Conservation (phyloP, 1,140 invertebrate species). For the Lepidotrigona ventralis region DNA sequence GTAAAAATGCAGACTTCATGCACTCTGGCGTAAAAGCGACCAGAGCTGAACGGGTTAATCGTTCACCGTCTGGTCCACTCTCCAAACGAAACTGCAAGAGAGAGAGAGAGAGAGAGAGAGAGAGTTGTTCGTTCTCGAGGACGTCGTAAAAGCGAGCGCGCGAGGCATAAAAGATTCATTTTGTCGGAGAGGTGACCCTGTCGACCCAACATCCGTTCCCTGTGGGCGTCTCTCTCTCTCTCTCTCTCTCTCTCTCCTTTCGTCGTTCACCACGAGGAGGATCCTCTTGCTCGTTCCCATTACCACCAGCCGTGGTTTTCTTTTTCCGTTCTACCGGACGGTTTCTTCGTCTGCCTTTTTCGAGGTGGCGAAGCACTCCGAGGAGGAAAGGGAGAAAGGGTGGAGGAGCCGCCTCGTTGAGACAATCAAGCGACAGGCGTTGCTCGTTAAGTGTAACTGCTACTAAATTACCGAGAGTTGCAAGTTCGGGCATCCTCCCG, state of each 20-base stretch:
- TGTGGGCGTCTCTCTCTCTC: conserved; percentile 53
- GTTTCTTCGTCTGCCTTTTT: conserved; percentile 19
- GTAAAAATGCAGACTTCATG: background rate
- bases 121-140: conserved; percentile 25
- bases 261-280: background rate
- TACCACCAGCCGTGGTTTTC: conserved; percentile 11
- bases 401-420: conserved; percentile 46
- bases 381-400: conserved; percentile 1
- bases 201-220: conserved; percentile 66
- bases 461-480: conserved; percentile 63
- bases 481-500: background rate
- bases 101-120: background rate
- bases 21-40: background rate
- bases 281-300: background rate
- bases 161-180: conserved; percentile 66
- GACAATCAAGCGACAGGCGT: conserved; percentile 55
- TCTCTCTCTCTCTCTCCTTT: conserved; percentile 14
- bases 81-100: conserved; percentile 19
- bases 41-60: conserved; percentile 33
- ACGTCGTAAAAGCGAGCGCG: conserved; percentile 56
- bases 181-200: conserved; percentile 63
- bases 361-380: conserved; percentile 25
- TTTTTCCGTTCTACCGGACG: conserved; percentile 13
- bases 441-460: conserved; percentile 51
- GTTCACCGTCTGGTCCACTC: conserved; percentile 7